A percentile compares a stretch with the other conserved stretches of the same genome.
Evolutionary conservation across 1,140 invertebrate genomes (phyloP).

Genomic region (Euura lappo): DNA sequence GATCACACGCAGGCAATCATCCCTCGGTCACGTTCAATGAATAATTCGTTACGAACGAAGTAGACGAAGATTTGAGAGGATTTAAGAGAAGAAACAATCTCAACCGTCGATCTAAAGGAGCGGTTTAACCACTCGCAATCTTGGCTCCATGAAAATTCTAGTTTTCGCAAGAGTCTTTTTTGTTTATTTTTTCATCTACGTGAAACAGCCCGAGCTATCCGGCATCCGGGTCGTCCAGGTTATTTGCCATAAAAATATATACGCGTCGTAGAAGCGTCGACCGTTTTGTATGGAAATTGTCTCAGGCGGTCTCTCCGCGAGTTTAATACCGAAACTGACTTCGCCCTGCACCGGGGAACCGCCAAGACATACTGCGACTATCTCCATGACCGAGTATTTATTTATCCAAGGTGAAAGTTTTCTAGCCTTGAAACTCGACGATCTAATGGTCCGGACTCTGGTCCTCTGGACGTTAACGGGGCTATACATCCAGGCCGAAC

Average conservation of each 20-base stretch:
- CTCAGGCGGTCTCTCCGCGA: not conserved
- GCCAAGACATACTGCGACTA: not conserved
- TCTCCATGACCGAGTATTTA: not conserved
- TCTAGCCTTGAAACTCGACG: not conserved
- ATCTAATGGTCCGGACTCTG: not conserved
- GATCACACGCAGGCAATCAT: no score
- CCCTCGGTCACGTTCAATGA: no score
- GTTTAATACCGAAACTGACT: not conserved
- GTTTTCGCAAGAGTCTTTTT: no score
- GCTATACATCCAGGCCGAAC: not conserved
- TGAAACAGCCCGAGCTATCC: not conserved
- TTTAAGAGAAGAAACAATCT: no score
- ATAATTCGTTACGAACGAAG: no score
- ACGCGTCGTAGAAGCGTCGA: not conserved
- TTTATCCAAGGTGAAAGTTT: not conserved
- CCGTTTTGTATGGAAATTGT: constrained; percentile 5
- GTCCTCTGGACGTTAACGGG: not conserved
- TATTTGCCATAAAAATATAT: constrained; percentile 7
- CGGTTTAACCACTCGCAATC: no score
- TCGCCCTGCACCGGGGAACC: not conserved
- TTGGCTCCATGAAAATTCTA: no score
- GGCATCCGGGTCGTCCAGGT: not conserved
- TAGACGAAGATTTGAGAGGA: no score
- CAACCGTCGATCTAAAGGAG: no score
- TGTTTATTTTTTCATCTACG: no score